Evolutionary conservation across 2,113 vertebrate species (phyloP).

Genomic region (Tringa solitaria): DNA sequence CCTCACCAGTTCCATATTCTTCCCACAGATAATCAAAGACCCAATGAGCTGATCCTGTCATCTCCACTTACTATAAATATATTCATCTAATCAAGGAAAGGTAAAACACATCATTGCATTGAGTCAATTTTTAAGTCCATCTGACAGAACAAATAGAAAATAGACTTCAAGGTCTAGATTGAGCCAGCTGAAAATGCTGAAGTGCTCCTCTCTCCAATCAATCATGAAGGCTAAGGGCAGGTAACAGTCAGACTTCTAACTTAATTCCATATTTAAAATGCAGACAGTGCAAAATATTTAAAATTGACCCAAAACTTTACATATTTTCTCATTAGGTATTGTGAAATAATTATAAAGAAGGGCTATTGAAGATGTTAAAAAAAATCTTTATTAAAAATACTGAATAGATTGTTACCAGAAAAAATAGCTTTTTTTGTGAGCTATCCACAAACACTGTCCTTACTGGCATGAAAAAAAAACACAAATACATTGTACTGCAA

Average conservation of each 20-base stretch:
- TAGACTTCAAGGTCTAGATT: background rate
- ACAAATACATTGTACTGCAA: background rate
- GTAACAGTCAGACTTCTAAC: background rate
- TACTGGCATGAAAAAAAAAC: background rate
- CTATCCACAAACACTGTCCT: background rate
- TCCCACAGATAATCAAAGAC: background rate
- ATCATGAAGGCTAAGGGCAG: background rate
- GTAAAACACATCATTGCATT: background rate
- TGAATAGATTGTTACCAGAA: background rate
- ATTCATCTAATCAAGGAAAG: background rate
- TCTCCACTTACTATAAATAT: background rate
- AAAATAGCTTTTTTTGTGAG: background rate
- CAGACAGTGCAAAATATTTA: background rate
- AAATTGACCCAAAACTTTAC: background rate
- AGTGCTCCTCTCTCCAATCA: background rate
- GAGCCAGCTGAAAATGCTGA: background rate
- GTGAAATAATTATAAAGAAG: background rate
- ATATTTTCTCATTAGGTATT: background rate
- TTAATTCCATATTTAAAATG: background rate
- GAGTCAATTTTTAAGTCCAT: background rate
- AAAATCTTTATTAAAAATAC: background rate
- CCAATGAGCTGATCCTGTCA: background rate
- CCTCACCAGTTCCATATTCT: background rate
- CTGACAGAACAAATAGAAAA: background rate
- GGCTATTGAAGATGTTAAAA: background rate